Evolutionary conservation across 2,888 invertebrate genomes (phyloP), one percentile per base, ranked within the genome.

Genomic region (Holacanthella duospinosa): DNA sequence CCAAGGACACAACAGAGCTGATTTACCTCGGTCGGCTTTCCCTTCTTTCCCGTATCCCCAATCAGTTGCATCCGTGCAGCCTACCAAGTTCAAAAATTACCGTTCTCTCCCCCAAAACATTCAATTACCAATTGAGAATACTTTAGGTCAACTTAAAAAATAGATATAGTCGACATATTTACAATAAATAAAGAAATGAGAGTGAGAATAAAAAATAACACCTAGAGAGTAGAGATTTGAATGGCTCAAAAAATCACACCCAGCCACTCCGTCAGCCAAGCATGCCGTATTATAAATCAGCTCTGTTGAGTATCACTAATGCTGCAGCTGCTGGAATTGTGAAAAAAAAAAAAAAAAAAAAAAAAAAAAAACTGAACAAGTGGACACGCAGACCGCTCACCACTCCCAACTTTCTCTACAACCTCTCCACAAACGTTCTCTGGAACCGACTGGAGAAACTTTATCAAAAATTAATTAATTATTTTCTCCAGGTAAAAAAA

Each of bases 201-300:
- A 48, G 48, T n/a, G 48, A 48, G 6, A 48, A n/a, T n/a, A n/a
- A n/a, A n/a, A n/a, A 62, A 70, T 60, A 66, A 66, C 63, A 61
- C 59, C 61, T 61, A 66, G 56, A 63, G 29, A 62, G 58, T 62
- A 62, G 43, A 58, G 64, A 65, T 62, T 63, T 58, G 64, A 70
- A 68, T 66, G 71, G 68, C 68, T 70, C 65, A 27, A 63, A 72
- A 70, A 71, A 70, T 69, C 70, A 72, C 69, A 69, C 65, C 64
- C 63, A 66, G 66, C 67, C 68, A 68, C 66, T 64, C 64, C 59
- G 63, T 63, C 68, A 71, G 73, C 70, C 72, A 71, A 63, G 70
- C 73, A 73, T 73, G 73, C 73, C 71, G 73, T 70, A 71, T 71
- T 68, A 71, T 72, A 73, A 73, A 73, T 71, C 73, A 73, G 73